Conservation (phyloP, 2,113 vertebrate species). For the mouse (Mus musculus) region GRCm39 chr10:123224001-123224500, state of each 20-base stretch:
- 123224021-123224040: not conserved
- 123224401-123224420: constrained; percentile 45
- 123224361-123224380: constrained; percentile 68
- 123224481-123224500: not conserved
- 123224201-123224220: constrained; percentile 41
- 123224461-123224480: not conserved
- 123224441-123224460: not conserved
- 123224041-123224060: not conserved
- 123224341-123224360: constrained; percentile 70
- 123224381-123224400: constrained; percentile 75
- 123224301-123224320: constrained; percentile 40
- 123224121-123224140: not conserved
- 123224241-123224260: not conserved
- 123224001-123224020: not conserved
- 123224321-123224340: constrained; percentile 46
- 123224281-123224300: constrained; percentile 50
- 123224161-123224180: not conserved
- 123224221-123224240: not conserved
- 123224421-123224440: not conserved
- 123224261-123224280: constrained; percentile 6
- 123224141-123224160: constrained; percentile 38
- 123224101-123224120: not conserved
- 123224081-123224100: constrained; percentile 34
- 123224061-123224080: not conserved
- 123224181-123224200: not conserved